These are phyloP conservation scores for Crioceris asparagi DNA, from an alignment of 2,888 invertebrate species.

Conservation along the genomic window DNA sequence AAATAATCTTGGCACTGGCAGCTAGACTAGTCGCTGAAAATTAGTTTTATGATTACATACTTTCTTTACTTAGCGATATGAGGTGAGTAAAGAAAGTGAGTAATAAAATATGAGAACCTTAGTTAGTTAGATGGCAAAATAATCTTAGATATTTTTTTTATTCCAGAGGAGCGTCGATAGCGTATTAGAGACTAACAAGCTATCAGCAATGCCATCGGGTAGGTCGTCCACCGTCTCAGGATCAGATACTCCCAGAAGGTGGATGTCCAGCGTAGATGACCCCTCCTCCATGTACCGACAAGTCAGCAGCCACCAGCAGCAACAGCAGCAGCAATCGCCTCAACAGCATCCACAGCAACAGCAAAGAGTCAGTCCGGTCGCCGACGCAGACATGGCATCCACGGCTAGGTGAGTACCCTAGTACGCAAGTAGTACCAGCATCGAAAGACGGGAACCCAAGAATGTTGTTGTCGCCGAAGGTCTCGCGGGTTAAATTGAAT, in stretches of 20 bases:
- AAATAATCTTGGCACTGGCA: too few relatives aligned
- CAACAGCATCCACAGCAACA: slow-evolving; percentile 10
- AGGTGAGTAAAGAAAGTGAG: too few relatives aligned
- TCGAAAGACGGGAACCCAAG: too few relatives aligned
- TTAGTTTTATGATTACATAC: too few relatives aligned
- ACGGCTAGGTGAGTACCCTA: slow-evolving; percentile 19
- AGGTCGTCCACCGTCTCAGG: slow-evolving; percentile 26
- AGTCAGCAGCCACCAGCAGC: slow-evolving; percentile 24
- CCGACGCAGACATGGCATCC: slow-evolving; percentile 34
- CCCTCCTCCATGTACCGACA: slow-evolving; percentile 26
- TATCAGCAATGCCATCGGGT: slow-evolving; percentile 28
- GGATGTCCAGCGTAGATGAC: slow-evolving; percentile 33
- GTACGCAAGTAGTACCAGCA: too few relatives aligned
- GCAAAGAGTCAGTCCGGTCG: slow-evolving; percentile 40
- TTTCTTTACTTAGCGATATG: too few relatives aligned
- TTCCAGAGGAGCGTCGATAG: slow-evolving; percentile 38
- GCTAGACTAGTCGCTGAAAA: too few relatives aligned
- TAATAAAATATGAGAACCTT: too few relatives aligned
- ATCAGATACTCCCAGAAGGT: slow-evolving; percentile 25
- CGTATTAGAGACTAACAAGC: slow-evolving; percentile 29
- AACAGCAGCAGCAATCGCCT: not conserved
- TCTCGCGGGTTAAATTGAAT: not conserved
- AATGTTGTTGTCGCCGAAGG: not conserved
- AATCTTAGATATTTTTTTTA: slow-evolving; percentile 8
- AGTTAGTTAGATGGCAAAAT: not conserved